A percentile compares a stretch with the other conserved stretches of the same genome.
Evolutionary conservation across 1,140 invertebrate genomes (phyloP).

Genomic region (Dicyema japonicum): DNA sequence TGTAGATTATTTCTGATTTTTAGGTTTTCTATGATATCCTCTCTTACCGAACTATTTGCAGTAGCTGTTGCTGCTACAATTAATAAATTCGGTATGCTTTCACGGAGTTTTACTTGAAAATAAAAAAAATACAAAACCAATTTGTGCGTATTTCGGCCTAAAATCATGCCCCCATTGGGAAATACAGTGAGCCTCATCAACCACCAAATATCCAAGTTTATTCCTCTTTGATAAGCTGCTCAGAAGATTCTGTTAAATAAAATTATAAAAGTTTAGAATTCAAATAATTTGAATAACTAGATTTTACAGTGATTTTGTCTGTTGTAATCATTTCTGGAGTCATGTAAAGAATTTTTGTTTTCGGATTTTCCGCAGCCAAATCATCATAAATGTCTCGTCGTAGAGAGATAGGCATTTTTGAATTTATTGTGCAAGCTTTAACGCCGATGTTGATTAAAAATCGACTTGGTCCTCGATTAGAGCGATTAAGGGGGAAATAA

Average conservation of each 20-base stretch:
- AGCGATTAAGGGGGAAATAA: constrained; percentile 33
- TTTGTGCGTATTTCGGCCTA: constrained; percentile 56
- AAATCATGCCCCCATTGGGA: constrained; percentile 94
- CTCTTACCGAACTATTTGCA: constrained; percentile 25
- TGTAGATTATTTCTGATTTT: constrained; percentile 23
- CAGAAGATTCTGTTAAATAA: constrained; percentile 28
- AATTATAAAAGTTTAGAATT: constrained; percentile 56
- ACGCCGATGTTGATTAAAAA: constrained; percentile 29
- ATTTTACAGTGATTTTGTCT: too few species aligned
- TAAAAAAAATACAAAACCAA: too few species aligned
- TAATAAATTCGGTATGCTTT: too few species aligned
- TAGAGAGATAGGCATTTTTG: constrained; percentile 38
- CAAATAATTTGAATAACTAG: constrained; percentile 51
- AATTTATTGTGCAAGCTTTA: constrained; percentile 46
- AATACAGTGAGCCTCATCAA: constrained; percentile 89
- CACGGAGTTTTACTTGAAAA: constrained; percentile 34
- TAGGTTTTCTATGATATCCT: constrained; percentile 26
- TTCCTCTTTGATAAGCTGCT: constrained; percentile 21
- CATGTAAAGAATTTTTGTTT: constrained; percentile 2
- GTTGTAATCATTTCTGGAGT: constrained; percentile 10
- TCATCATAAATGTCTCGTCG: constrained; percentile 27
- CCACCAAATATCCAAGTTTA: constrained; percentile 33
- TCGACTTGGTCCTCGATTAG: constrained; percentile 30
- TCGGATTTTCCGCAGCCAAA: constrained; percentile 2
- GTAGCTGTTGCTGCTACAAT: constrained; percentile 50